Percentiles rank a stretch among this genome's conserved stretches.
These are phyloP conservation scores for Rhegmatorhina hoffmannsi DNA, from an alignment of 2,113 vertebrate species.

Conservation along the genomic window DNA sequence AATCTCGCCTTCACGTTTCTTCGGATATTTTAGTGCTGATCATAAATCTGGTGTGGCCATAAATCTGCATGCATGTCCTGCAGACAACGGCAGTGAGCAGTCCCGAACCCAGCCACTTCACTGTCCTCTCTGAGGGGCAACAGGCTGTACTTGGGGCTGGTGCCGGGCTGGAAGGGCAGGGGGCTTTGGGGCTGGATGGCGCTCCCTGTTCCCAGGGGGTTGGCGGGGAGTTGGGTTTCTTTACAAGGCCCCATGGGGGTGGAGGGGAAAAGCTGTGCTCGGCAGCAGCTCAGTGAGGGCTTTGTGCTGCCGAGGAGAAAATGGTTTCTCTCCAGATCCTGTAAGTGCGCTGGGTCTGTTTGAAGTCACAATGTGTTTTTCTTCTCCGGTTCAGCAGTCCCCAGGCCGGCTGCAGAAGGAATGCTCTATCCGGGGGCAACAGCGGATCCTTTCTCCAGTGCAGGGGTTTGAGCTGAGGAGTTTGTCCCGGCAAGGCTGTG, in stretches of 20 bases:
- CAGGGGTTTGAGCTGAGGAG: not conserved
- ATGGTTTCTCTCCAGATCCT: conserved; percentile 69
- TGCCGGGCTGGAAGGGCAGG: not conserved
- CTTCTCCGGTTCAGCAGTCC: conserved; percentile 65
- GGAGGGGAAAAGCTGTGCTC: conserved; percentile 40
- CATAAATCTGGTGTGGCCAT: conserved; percentile 26
- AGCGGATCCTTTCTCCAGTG: conserved; percentile 16
- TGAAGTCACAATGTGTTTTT: conserved; percentile 74
- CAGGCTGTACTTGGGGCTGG: accelerated
- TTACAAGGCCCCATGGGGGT: conserved; percentile 28
- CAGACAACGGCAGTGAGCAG: not conserved
- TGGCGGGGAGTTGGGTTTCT: conserved; percentile 32
- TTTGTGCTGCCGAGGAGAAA: conserved; percentile 70
- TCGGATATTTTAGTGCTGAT: conserved; percentile 31
- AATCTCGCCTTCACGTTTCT: not conserved
- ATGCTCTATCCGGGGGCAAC: conserved; percentile 46
- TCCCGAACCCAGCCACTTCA: not conserved
- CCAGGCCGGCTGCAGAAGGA: conserved; percentile 35
- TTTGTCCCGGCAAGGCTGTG: not conserved
- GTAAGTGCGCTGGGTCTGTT: conserved; percentile 64
- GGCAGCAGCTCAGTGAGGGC: conserved; percentile 62
- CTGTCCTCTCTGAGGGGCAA: not conserved
- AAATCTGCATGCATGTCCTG: conserved; percentile 5
- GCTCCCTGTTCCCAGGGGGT: not conserved
- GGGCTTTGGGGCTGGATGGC: not conserved